Conservation (phyloP, 1,140 invertebrate genomes). For the Macrobrachium rosenbergii region DNA sequence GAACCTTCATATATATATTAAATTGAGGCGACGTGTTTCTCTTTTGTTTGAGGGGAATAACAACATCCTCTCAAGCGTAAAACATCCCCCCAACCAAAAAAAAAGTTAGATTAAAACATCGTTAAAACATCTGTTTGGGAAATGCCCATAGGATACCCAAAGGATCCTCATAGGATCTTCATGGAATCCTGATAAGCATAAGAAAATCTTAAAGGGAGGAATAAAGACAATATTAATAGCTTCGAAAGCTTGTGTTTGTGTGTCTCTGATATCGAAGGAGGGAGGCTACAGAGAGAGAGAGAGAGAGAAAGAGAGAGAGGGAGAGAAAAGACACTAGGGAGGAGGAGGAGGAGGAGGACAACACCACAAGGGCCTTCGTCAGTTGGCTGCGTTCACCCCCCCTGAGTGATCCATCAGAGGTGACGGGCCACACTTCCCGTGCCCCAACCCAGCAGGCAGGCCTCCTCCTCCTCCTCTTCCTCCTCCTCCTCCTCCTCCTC, state of each 20-base stretch:
- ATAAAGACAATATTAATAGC: background rate
- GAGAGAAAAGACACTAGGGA: slow-evolving; percentile 26
- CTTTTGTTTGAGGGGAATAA: too few relatives aligned
- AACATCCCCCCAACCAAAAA: too few relatives aligned
- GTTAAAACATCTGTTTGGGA: too few relatives aligned
- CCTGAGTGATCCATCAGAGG: slow-evolving; percentile 54
- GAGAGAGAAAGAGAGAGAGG: slow-evolving; percentile 24
- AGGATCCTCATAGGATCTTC: too few relatives aligned
- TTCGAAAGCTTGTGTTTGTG: background rate
- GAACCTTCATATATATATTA: too few relatives aligned
- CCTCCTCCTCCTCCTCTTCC: too few relatives aligned
- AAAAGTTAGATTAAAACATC: too few relatives aligned
- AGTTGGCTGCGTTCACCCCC: background rate
- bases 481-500: slow-evolving; percentile 10
- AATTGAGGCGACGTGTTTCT: too few relatives aligned
- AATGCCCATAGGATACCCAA: too few relatives aligned
- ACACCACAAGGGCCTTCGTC: background rate
- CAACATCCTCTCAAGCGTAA: too few relatives aligned
- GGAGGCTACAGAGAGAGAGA: slow-evolving; percentile 5
- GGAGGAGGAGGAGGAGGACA: slow-evolving; percentile 12
- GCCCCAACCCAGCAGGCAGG: background rate
- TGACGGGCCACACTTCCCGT: slow-evolving; percentile 62
- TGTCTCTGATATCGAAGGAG: background rate
- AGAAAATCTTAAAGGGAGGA: background rate
- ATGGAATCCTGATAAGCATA: background rate